Conservation (phyloP, 2,888 invertebrate genomes). For the Hoplodrina ambigua region DNA sequence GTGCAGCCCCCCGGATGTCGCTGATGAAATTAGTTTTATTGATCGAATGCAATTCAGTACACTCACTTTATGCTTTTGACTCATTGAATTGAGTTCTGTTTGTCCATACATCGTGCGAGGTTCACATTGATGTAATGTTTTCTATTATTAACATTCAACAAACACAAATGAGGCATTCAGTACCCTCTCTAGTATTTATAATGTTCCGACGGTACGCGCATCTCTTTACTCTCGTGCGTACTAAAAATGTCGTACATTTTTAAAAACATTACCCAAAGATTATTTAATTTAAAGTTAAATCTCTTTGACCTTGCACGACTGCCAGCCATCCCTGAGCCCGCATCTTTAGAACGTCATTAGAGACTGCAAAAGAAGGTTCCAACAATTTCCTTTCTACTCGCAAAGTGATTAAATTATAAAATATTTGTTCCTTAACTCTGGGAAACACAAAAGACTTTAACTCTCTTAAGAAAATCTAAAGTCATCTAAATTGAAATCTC, state of each 20-base stretch:
- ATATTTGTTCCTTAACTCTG: conserved; percentile 49
- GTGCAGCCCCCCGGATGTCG: conserved; percentile 76
- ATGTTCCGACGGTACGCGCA: neutral
- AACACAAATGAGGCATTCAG: neutral
- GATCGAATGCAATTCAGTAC: conserved; percentile 48
- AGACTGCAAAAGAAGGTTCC: conserved; percentile 52
- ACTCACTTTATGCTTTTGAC: conserved; percentile 12
- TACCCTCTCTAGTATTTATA: neutral
- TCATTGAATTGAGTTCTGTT: conserved; percentile 20
- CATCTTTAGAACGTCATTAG: conserved; percentile 49
- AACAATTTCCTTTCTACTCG: conserved; percentile 58
- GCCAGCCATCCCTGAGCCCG: conserved; percentile 18
- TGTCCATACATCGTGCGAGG: neutral
- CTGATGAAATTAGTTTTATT: conserved; percentile 66
- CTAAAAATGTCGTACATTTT: conserved; percentile 13
- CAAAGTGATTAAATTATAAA: conserved; percentile 60
- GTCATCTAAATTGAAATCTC: conserved; percentile 47
- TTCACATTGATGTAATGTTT: neutral
- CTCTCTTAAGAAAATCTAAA: conserved; percentile 45
- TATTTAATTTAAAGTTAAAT: conserved; percentile 50
- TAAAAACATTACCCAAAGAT: conserved; percentile 3
- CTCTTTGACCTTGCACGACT: conserved; percentile 36
- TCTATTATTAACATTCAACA: neutral
- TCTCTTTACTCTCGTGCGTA: conserved; percentile 8
- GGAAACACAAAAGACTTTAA: conserved; percentile 47